Percentiles rank a stretch among this genome's conserved stretches.
Evolutionary conservation across 2,888 invertebrate genomes (phyloP).

Genomic region (Machimus rusticus): DNA sequence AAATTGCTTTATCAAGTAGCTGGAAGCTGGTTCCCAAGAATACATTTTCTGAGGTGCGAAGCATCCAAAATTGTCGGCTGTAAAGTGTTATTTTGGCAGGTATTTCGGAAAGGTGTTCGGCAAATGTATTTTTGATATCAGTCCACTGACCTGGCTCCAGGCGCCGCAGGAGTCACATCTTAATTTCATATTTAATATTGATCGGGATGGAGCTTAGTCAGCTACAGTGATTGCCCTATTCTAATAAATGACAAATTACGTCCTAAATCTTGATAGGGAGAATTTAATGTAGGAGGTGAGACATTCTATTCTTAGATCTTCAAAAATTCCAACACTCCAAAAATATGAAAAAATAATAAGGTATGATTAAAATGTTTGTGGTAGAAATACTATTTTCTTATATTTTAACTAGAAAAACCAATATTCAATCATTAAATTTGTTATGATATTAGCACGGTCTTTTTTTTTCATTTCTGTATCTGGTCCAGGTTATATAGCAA

Average conservation of each 20-base stretch:
- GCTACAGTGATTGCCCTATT: neutral
- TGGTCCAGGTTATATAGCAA: too few species aligned
- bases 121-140: constrained; percentile 23
- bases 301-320: neutral
- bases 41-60: neutral
- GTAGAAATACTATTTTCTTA: too few species aligned
- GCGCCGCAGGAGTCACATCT: neutral
- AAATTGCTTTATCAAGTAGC: constrained; percentile 32
- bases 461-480: too few species aligned
- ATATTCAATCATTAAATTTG: too few species aligned
- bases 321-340: too few species aligned
- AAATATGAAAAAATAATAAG: too few species aligned
- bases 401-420: too few species aligned
- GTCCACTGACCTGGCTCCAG: neutral
- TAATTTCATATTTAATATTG: neutral
- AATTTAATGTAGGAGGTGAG: neutral
- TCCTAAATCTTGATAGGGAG: too few species aligned
- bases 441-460: too few species aligned
- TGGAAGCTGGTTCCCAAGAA: neutral
- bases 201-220: neutral
- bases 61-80: neutral
- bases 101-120: neutral
- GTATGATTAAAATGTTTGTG: too few species aligned
- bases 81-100: neutral
- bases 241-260: neutral